Conservation (phyloP, 2,113 vertebrate genomes). For the Lasiurus borealis region DNA sequence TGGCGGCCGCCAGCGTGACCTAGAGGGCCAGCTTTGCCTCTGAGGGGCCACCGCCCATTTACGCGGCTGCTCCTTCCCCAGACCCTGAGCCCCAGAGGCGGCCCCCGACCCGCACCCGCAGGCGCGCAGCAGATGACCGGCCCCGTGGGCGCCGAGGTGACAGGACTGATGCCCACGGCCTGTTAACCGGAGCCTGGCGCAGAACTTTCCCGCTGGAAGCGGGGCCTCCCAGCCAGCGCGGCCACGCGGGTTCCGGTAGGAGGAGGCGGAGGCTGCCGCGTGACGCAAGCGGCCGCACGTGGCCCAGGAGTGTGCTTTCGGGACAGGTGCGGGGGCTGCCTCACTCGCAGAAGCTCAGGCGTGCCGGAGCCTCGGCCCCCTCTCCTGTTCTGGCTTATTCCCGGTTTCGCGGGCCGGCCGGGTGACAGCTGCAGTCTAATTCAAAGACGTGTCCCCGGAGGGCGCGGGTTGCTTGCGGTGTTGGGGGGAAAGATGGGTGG, state of each 20-base stretch:
- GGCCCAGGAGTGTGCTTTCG: conserved; percentile 2
- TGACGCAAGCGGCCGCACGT: not conserved
- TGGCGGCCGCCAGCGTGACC: not conserved
- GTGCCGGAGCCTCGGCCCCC: too few species aligned
- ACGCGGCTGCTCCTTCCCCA: not conserved
- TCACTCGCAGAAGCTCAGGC: not conserved
- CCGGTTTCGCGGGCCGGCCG: not conserved
- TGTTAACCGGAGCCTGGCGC: not conserved
- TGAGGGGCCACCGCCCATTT: not conserved
- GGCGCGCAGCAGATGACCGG: not conserved
- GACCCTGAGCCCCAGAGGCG: accelerated
- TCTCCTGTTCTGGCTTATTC: not conserved
- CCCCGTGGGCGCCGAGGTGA: not conserved
- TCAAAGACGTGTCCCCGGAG: not conserved
- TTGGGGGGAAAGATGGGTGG: too few species aligned
- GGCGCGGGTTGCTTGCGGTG: not conserved
- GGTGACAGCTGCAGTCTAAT: not conserved
- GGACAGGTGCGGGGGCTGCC: conserved; percentile 40
- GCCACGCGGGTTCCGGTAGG: not conserved
- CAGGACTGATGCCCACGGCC: not conserved
- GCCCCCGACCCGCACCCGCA: accelerated
- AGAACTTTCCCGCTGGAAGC: not conserved
- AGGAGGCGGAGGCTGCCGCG: not conserved
- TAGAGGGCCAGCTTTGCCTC: not conserved
- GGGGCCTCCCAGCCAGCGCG: not conserved